Evolutionary conservation across 2,113 vertebrate species (phyloP), one percentile per base, ranked within the genome.

Genomic region (Piaya cayana): DNA sequence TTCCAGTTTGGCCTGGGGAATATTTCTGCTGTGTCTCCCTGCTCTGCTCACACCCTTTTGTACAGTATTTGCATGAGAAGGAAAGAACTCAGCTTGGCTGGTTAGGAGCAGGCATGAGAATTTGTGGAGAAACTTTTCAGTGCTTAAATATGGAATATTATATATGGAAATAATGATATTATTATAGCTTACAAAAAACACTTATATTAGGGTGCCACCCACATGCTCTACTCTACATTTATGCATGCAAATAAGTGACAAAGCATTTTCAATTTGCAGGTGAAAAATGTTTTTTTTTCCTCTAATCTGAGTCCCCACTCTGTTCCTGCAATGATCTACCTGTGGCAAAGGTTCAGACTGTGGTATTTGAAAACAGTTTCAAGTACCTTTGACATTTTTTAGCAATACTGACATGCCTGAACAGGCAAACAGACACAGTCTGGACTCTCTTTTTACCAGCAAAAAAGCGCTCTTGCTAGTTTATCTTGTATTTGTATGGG

Each of bases 341-440:
- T 77, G 63, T 68, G 88, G 90, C 60, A 95, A 94, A 93, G 62
- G 63, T 88, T 86, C 92, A 82, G 59, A 62, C 68, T 53, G 79
- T 47, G 49, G 80, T 92, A 92, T 92, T 88, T 93, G 82, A 97
- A 94, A 97, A 86, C 25, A 86, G 55, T 97, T 97, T 96, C 76
- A 77, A 84, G 65, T 20, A 17, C 42, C 62, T 95, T 79, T 74
- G 6, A 25, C 91, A 16, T 22, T 56, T 94, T 87, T 90, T 82
- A 92, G 74, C 86, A 84, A 85, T 83, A 68, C 65, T 69, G 26
- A 78, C 86, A 20, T 92, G 92, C 49, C 86, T 94, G 69, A n/a
- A 65, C 88, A 90, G 80, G 94, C 69, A 88, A 56, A 34, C 4
- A 86, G 80, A 68, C n/a, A 4, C 7, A 60, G 68, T 19, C 71